Evolutionary conservation across 1,140 invertebrate species (phyloP).

Genomic region (Rhagoletis zephyria): DNA sequence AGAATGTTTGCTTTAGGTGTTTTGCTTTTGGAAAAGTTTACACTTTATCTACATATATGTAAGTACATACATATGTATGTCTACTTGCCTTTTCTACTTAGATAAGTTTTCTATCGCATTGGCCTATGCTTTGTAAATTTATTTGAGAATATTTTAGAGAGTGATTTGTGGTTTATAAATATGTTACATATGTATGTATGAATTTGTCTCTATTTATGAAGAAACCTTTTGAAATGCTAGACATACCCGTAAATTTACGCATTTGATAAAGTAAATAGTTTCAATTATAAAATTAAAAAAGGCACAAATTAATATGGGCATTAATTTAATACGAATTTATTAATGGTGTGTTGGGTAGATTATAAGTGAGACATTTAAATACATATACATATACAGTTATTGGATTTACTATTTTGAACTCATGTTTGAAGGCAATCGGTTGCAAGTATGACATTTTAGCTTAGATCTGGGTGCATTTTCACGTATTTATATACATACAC

Average conservation of each 20-base stretch:
- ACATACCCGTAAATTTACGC: not conserved
- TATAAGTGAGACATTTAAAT: not conserved
- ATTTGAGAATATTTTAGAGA: not conserved
- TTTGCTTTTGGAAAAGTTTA: slow-evolving; percentile 24
- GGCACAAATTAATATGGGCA: no score
- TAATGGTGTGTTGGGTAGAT: not conserved
- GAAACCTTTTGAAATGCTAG: slow-evolving; percentile 31
- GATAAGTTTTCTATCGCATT: not conserved
- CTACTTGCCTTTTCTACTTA: not conserved
- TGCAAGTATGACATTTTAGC: not conserved
- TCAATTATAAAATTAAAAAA: no score
- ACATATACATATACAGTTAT: not conserved
- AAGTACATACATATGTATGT: not conserved
- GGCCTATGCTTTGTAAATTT: not conserved
- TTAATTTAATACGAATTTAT: not conserved
- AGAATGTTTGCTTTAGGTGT: slow-evolving; percentile 44
- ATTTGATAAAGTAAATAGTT: not conserved
- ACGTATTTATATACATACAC: not conserved
- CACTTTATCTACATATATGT: slow-evolving; percentile 13
- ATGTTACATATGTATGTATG: not conserved
- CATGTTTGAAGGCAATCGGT: slow-evolving; percentile 35
- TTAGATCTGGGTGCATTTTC: not conserved
- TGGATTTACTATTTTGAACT: not conserved
- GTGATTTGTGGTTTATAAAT: not conserved
- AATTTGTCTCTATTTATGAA: not conserved